Evolutionary conservation across 2,888 invertebrate genomes (phyloP), one percentile per base, ranked within the genome.

Genomic region (Sclerodermus sp.): DNA sequence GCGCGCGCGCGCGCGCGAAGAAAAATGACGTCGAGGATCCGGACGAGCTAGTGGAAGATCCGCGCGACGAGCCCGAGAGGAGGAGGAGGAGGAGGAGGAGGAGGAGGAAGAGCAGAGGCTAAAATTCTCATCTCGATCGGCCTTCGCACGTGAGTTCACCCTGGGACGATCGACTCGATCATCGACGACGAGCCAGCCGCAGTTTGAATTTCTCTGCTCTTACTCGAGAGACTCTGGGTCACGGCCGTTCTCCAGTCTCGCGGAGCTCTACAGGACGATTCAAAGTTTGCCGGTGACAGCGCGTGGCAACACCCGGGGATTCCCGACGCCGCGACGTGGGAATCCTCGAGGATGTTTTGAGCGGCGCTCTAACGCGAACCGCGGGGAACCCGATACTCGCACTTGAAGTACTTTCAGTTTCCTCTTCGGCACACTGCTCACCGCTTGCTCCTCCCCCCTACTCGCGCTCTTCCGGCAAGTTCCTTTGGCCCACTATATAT

Each of bases 161-260:
- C 3, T 3, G 8, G 23, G 23, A 23, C 23, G 8, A 23, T 23
- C 23, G 23, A 23, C 8, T n/a, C n/a, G n/a, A n/a, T n/a, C n/a
- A n/a, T n/a, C n/a, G n/a, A n/a, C n/a, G n/a, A n/a, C 23, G 23
- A 23, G 23, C 23, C 3, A 23, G 23, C 63, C 45, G 62, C 42
- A 66, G 68, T 64, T 65, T 51, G 58, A 71, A 71, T 72, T 72
- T 72, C 71, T 68, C 71, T 66, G 67, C 17, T 38, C 36, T 5
- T 12, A 39, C 23, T 23, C 23, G 23, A n/a, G 23, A 5, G 58
- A 52, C 66, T 64, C 56, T 68, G 57, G 69, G 69, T 68, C 69
- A 67, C 51, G 64, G 62, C 56, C 66, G 66, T 53, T 55, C 9
- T 30, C 29, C 17, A 16, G 30, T 23, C 42, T 29, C 42, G 15